Conservation (phyloP, 2,888 invertebrate species). For the Cremastobaeus sp. region DNA sequence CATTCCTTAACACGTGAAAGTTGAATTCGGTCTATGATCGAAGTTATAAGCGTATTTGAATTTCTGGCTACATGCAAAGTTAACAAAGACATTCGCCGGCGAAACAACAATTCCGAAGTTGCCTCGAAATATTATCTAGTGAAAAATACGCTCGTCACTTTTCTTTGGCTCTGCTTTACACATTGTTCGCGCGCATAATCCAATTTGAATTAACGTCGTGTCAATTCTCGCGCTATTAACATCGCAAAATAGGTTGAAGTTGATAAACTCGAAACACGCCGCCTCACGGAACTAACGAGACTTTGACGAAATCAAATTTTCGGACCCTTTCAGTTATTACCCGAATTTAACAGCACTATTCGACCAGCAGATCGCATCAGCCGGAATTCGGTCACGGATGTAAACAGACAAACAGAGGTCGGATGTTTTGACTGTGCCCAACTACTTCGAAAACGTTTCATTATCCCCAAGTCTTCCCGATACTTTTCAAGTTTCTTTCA, state of each 20-base stretch:
- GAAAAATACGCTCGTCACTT: slow-evolving; percentile 2
- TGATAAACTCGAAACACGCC: slow-evolving; percentile 3
- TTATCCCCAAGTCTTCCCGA: slow-evolving; percentile 72
- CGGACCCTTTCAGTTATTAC: slow-evolving; percentile 2
- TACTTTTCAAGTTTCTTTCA: slow-evolving; percentile 71
- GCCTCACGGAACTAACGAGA: neutral
- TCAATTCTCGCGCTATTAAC: slow-evolving; percentile 24
- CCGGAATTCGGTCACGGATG: neutral
- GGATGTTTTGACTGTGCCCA: slow-evolving; percentile 61
- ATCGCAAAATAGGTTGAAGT: slow-evolving; percentile 11
- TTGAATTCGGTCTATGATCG: slow-evolving; percentile 17
- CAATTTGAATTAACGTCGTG: slow-evolving; percentile 18
- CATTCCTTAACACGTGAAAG: slow-evolving; percentile 24
- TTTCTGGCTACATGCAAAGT: slow-evolving; percentile 17
- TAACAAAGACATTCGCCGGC: slow-evolving; percentile 9
- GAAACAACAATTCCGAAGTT: neutral
- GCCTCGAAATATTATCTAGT: slow-evolving; percentile 1
- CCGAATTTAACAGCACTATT: too few relatives aligned
- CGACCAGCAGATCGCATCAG: slow-evolving; percentile 16
- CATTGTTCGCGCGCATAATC: slow-evolving; percentile 30
- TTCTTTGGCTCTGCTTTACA: neutral
- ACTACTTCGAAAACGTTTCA: slow-evolving; percentile 76
- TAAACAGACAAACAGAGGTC: slow-evolving; percentile 31
- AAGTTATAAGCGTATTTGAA: slow-evolving; percentile 3
- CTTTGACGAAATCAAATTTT: slow-evolving; percentile 10